These are phyloP conservation scores for Papilio demoleus DNA, from an alignment of 2,888 invertebrate genomes.

Conservation along the genomic window DNA sequence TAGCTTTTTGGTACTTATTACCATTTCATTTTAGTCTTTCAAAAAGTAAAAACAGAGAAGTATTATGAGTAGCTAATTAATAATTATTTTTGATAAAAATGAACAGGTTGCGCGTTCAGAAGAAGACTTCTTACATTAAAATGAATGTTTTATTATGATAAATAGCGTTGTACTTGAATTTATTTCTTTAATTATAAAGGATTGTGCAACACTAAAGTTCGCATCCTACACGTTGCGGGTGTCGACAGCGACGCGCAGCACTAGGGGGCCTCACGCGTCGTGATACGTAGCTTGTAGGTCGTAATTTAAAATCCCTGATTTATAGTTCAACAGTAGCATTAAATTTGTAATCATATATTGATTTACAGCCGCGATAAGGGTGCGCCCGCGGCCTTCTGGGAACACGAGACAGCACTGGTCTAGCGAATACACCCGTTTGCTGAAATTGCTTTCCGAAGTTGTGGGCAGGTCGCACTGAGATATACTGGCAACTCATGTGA, in stretches of 20 bases:
- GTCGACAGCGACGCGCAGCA: slow-evolving; percentile 78
- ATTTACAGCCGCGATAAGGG: slow-evolving; percentile 81
- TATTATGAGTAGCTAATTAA: too few relatives aligned
- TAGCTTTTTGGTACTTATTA: too few relatives aligned
- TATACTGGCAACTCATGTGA: slow-evolving; percentile 37
- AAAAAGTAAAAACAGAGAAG: too few relatives aligned
- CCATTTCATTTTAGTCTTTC: too few relatives aligned
- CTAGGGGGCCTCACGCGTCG: slow-evolving; percentile 82
- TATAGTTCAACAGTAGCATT: slow-evolving; percentile 83
- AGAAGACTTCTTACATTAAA: too few relatives aligned
- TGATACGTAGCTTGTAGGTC: slow-evolving; percentile 76
- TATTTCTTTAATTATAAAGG: not conserved
- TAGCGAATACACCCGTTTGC: slow-evolving; percentile 57
- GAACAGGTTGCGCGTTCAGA: too few relatives aligned
- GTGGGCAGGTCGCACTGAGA: slow-evolving; percentile 51
- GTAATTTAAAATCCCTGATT: slow-evolving; percentile 82
- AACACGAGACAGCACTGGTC: slow-evolving; percentile 58
- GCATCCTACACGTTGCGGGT: slow-evolving; percentile 60
- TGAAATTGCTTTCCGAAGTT: slow-evolving; percentile 68
- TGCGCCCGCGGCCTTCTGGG: slow-evolving; percentile 74
- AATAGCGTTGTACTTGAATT: not conserved
- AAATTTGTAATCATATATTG: slow-evolving; percentile 84
- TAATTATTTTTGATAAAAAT: too few relatives aligned
- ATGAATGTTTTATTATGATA: too few relatives aligned
- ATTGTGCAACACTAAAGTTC: slow-evolving; percentile 42